Conservation (phyloP, 2,797 vertebrate genomes). For the Lophius americanus region DNA sequence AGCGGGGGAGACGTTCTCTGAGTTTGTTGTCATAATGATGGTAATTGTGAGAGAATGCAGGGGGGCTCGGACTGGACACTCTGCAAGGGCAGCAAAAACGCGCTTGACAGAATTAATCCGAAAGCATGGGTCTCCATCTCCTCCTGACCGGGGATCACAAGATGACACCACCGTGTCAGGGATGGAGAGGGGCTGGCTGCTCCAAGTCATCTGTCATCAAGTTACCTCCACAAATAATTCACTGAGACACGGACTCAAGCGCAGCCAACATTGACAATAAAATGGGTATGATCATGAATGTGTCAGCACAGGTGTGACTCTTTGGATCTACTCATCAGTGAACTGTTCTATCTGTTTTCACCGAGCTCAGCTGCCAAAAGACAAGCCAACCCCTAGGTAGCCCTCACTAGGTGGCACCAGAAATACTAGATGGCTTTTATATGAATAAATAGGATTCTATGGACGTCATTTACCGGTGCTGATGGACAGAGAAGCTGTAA, state of each 20-base stretch:
- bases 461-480: too few species aligned
- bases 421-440: too few species aligned
- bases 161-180: conserved; percentile 64
- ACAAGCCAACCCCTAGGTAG: too few species aligned
- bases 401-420: too few species aligned
- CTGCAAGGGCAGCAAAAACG: conserved; percentile 71
- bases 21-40: conserved; percentile 64
- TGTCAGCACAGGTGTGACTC: conserved; percentile 39
- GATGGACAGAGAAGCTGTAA: too few species aligned
- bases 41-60: conserved; percentile 66
- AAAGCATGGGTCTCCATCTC: conserved; percentile 50
- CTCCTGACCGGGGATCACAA: conserved; percentile 65
- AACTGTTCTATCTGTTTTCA: conserved; percentile 9
- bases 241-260: conserved; percentile 54
- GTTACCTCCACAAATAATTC: conserved; percentile 73
- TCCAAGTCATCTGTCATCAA: conserved; percentile 70
- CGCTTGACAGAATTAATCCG: conserved; percentile 72
- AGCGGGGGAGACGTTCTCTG: conserved; percentile 57
- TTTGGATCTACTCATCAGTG: conserved; percentile 26
- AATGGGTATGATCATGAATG: conserved; percentile 10
- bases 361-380: not conserved
- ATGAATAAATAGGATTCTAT: too few species aligned
- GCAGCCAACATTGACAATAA: conserved; percentile 22
- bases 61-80: conserved; percentile 56
- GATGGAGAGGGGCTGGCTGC: conserved; percentile 47